Percentiles rank a stretch among this genome's conserved stretches.
Conservation (phyloP, 2,113 vertebrate genomes). For the Gavia stellata region DNA sequence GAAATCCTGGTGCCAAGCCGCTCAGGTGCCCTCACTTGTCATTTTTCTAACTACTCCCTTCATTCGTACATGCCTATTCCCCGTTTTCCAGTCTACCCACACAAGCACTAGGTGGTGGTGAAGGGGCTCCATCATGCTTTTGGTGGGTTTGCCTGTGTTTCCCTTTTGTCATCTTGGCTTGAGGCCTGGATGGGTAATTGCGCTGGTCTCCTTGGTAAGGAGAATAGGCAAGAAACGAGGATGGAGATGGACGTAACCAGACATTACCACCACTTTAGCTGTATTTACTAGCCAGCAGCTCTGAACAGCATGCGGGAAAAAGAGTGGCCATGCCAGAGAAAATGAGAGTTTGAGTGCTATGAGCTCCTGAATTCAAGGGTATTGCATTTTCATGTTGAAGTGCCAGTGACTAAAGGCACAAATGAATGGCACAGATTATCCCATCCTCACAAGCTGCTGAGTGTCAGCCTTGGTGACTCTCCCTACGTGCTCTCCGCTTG, state of each 20-base stretch:
- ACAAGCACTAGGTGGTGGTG: not conserved
- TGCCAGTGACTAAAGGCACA: not conserved
- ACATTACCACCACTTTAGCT: not conserved
- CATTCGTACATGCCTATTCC: not conserved
- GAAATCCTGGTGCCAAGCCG: not conserved
- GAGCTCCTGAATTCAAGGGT: not conserved
- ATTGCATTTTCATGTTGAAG: not conserved
- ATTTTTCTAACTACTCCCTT: not conserved
- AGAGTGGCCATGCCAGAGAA: not conserved
- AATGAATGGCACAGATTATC: not conserved
- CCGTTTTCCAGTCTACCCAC: not conserved
- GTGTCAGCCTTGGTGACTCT: not conserved
- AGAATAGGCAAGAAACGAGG: not conserved
- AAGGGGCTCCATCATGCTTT: not conserved
- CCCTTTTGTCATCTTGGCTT: not conserved
- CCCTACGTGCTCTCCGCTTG: accelerated
- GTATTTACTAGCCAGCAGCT: not conserved
- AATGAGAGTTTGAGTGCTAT: not conserved
- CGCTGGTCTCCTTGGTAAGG: not conserved
- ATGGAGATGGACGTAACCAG: not conserved
- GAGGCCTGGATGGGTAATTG: not conserved
- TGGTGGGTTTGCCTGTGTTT: not conserved
- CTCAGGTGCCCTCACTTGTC: not conserved
- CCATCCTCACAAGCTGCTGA: not conserved
- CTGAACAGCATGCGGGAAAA: not conserved